Conservation (phyloP, 2,113 vertebrate species). For the Malurus alboscapulatus region DNA sequence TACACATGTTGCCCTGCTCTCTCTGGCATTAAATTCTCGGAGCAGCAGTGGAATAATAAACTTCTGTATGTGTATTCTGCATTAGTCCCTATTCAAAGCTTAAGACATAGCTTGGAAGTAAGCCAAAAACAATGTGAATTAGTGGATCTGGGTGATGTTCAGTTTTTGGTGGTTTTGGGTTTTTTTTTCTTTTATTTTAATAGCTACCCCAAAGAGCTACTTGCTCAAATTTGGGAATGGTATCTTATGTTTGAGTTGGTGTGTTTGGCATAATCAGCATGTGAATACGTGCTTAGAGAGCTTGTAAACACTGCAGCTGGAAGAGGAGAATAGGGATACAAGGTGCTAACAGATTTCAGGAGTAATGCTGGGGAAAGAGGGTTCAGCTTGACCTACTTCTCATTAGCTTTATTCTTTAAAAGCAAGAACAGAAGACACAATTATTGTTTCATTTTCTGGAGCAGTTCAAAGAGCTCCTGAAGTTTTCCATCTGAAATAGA, state of each 20-base stretch:
- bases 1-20: not conserved
- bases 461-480: not conserved
- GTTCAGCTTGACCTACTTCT: not conserved
- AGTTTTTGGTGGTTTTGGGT: not conserved
- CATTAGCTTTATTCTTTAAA: slow-evolving; percentile 9
- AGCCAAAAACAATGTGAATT: not conserved
- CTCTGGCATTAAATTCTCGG: not conserved
- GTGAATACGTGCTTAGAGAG: not conserved
- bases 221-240: not conserved
- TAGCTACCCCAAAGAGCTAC: not conserved
- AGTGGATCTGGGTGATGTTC: not conserved
- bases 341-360: slow-evolving; percentile 24
- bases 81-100: not conserved
- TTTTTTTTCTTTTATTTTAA: not conserved
- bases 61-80: not conserved
- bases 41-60: slow-evolving; percentile 19
- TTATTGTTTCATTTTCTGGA: not conserved
- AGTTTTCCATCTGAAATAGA: not conserved
- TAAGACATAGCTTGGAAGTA: not conserved
- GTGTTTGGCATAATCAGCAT: not conserved
- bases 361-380: not conserved
- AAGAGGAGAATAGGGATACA: not conserved
- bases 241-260: not conserved
- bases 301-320: not conserved
- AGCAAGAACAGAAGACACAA: not conserved